These are phyloP conservation scores for Dasypogon diadema DNA, from an alignment of 2,888 invertebrate species.

Conservation along the genomic window DNA sequence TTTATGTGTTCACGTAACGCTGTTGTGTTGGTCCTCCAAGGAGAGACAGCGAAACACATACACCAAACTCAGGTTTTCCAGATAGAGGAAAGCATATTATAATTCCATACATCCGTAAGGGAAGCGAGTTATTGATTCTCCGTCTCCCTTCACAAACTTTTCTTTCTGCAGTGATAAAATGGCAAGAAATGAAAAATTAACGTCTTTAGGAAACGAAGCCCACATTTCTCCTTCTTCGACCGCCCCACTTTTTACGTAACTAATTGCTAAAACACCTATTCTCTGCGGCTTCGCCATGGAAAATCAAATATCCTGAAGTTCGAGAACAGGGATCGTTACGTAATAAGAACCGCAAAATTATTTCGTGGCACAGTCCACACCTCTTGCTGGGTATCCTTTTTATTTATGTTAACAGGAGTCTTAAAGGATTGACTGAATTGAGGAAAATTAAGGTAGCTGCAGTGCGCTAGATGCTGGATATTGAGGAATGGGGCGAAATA, in stretches of 20 bases:
- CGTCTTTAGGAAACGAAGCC: neutral
- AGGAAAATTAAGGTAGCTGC: neutral
- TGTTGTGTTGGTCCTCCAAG: neutral
- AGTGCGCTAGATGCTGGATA: neutral
- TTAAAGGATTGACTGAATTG: neutral
- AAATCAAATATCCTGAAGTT: neutral
- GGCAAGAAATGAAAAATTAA: neutral
- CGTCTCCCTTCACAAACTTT: neutral
- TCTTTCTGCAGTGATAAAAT: neutral
- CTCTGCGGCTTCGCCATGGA: too few relatives aligned
- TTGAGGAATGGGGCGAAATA: neutral
- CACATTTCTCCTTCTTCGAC: neutral
- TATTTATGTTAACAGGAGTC: neutral
- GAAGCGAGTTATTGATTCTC: slow-evolving; percentile 39
- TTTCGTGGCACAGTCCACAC: neutral
- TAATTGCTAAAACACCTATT: neutral
- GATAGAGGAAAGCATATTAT: slow-evolving; percentile 32
- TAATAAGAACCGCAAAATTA: neutral
- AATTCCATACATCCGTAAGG: slow-evolving; percentile 26
- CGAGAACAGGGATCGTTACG: neutral
- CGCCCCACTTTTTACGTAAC: neutral
- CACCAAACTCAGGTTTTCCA: slow-evolving; percentile 4
- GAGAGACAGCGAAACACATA: neutral
- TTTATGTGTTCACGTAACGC: neutral
- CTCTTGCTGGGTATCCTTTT: neutral